Base-by-base conservation (phyloP, 2,113 vertebrate genomes). In the Astatotilapia flaviijosephi region DNA sequence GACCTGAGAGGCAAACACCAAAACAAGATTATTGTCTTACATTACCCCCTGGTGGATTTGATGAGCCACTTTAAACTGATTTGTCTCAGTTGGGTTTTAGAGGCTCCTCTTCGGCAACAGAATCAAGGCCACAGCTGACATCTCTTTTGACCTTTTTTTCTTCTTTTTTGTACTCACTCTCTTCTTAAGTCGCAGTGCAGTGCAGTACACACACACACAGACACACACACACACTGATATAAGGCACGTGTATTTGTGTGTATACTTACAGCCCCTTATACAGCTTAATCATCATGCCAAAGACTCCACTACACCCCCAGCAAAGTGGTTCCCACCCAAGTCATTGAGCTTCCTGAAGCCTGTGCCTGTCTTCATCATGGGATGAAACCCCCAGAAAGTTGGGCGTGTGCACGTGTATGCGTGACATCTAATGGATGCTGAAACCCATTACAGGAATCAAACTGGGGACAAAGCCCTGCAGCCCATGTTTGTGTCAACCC, bases 221-320 rank as follows among this genome's bases (percentile, higher is more conserved):
- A 90, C 85, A 79, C 85, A 86, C 37, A 80, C 23, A 87, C 54
- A 54, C n/a, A 85, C 21, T 21, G 62, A 89, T 14, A 19, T 26
- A 33, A 12, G 70, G 80, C 42, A 23, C n/a, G 87, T 90, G 89
- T 91, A 92, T 91, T 85, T 90, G 89, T 91, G 35, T 88, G 91
- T 93, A 82, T 55, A 55, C 86, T 86, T 56, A 56, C 82, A 37
- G 89, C 85, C 94, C 90, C 93, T 94, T 95, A 96, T 96, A 96
- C 96, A 97, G 96, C 96, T 96, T 96, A 95, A 91, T 93, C 95
- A 92, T 95, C 97, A 97, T 96, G 96, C 97, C 96, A 97, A 97
- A 97, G 96, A 97, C 96, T 95, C 90, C 92, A 93, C 92, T 75
- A 37, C 84, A 86, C 81, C 79, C 89, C 51, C 58, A 75, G 88